Evolutionary conservation across 92 coral and sea anemone species (phyloP), one percentile per base, ranked within the genome.

Genomic region (Epizoanthus scotinus): DNA sequence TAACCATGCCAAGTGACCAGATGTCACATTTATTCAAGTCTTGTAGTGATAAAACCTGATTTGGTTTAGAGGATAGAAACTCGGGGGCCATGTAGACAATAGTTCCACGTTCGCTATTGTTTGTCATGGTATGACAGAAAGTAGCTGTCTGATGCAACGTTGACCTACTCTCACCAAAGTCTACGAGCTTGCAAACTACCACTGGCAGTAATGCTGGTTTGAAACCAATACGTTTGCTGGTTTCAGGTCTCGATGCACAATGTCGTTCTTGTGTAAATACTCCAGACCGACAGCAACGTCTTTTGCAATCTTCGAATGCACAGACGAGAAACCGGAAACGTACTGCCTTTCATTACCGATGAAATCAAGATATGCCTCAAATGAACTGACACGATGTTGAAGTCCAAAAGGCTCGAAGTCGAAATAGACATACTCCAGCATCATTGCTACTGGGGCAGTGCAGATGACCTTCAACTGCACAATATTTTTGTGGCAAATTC

Each of bases 151-250:
- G 89, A 58, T 78, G 78, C 26, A 69, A 15, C 3, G 62, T n/a
- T 53, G 85, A 85, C 20, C 89, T 28, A 63, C 89, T 85, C 70
- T 85, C 84, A 15, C 89, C 85, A 70, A 85, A 78, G 26, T 31
- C 36, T 4, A 79, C 87, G 7, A 84, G 83, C 53, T 75, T 84
- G 49, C 87, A 74, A 18, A 84, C 26, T 17, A 75, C 78, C 67
- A 50, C 22, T 72, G 55, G 44, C 82, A 82, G 38, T 86, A 86
- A 57, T 89, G 87, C 28, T 71, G 80, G 80, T 90, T 86, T 25
- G 90, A 84, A 56, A 80, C 88, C 47, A 88, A 62, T 17, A 84
- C 83, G 70, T 84, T 88, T 40, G 65, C 82, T 18, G 88, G 91
- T 44, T 88, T 71, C 20, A 87, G 34, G 83, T 86, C 87, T 31